Evolutionary conservation across 1,140 invertebrate species (phyloP).

Genomic region (Oryzaephilus surinamensis): DNA sequence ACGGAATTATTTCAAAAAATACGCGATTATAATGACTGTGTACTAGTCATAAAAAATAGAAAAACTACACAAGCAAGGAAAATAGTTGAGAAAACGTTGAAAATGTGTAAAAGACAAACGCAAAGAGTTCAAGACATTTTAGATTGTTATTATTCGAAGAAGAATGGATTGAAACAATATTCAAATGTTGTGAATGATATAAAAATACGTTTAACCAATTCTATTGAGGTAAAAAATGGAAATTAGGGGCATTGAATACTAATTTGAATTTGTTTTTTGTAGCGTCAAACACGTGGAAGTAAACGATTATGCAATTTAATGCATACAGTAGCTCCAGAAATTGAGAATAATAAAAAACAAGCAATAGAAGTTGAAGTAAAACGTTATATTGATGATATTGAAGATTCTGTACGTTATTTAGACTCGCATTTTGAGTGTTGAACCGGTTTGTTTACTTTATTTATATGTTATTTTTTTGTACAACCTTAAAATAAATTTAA

Average conservation of each 20-base stretch:
- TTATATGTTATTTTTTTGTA: too few species aligned
- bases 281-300: slow-evolving; percentile 13
- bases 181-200: slow-evolving; percentile 14
- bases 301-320: slow-evolving; percentile 17
- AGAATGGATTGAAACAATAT: slow-evolving; percentile 9
- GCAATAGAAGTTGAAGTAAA: slow-evolving; percentile 14
- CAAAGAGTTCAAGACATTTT: slow-evolving; percentile 25
- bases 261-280: neutral
- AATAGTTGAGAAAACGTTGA: slow-evolving; percentile 12
- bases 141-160: slow-evolving; percentile 10
- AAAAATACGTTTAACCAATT: slow-evolving; percentile 13
- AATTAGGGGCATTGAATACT: neutral
- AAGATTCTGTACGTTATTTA: slow-evolving; percentile 10
- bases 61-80: slow-evolving; percentile 7
- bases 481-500: neutral
- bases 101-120: slow-evolving; percentile 23
- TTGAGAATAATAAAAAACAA: slow-evolving; percentile 6
- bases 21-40: slow-evolving; percentile 21
- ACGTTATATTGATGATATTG: slow-evolving; percentile 16
- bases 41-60: slow-evolving; percentile 11
- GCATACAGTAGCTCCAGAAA: neutral
- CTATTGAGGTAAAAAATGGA: slow-evolving; percentile 13
- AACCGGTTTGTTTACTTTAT: neutral
- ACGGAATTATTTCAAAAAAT: slow-evolving; percentile 23
- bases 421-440: neutral